Evolutionary conservation across 2,797 vertebrate genomes (phyloP).

Genomic region (Ambastaia sidthimunki): DNA sequence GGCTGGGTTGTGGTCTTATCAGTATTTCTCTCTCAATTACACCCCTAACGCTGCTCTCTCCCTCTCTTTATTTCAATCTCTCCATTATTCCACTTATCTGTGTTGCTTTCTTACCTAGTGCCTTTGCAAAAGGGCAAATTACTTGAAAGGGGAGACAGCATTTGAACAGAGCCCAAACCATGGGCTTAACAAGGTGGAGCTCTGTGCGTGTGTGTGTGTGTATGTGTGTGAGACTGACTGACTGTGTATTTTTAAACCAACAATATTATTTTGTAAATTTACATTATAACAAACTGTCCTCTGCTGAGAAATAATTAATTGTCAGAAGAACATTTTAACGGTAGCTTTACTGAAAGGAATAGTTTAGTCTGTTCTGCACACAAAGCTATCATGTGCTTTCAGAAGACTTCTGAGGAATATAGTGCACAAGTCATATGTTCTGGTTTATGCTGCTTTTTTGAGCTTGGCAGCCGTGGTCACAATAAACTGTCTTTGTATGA

Average conservation of each 20-base stretch:
- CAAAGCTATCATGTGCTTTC: background rate
- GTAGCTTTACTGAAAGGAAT: background rate
- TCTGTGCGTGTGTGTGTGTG: constrained; percentile 1
- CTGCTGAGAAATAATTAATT: background rate
- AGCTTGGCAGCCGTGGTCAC: too few relatives aligned
- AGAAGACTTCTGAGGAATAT: background rate
- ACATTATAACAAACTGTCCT: background rate
- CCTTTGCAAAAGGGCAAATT: constrained; percentile 50
- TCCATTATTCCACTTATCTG: constrained; percentile 41
- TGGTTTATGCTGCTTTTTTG: background rate
- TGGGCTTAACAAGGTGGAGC: constrained; percentile 1
- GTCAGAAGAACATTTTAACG: background rate
- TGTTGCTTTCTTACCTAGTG: constrained; percentile 42
- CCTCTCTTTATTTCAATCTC: constrained; percentile 44
- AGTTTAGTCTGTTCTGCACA: background rate
- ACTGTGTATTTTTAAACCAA: background rate
- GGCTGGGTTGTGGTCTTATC: constrained; percentile 63
- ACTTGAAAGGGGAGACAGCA: constrained; percentile 43
- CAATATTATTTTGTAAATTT: background rate
- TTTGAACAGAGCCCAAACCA: constrained; percentile 31
- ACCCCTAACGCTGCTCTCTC: constrained; percentile 58
- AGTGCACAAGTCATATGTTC: background rate
- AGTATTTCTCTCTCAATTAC: constrained; percentile 63
- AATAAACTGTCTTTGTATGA: too few relatives aligned
- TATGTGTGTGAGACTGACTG: background rate